Percentiles rank a stretch among this genome's conserved stretches.
Conservation (phyloP, 2,888 invertebrate species). For the Steromphala cineraria region DNA sequence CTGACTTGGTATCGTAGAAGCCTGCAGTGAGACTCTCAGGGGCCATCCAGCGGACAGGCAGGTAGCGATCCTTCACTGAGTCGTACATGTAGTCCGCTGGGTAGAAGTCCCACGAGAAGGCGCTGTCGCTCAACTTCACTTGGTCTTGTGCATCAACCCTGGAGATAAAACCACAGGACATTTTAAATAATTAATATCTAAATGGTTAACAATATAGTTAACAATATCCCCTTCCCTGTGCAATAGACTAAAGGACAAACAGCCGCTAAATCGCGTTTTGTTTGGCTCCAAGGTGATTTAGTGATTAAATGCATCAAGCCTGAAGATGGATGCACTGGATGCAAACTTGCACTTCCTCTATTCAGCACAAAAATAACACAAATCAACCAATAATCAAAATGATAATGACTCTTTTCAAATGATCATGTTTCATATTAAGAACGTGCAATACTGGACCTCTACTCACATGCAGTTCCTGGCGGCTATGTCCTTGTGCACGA, state of each 20-base stretch:
- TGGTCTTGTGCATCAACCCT: slow-evolving; percentile 51
- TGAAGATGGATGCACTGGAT: too few species aligned
- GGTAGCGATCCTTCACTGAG: slow-evolving; percentile 32
- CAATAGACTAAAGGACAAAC: too few species aligned
- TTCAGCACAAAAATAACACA: too few species aligned
- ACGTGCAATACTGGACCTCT: not conserved
- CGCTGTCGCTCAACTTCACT: slow-evolving; percentile 61
- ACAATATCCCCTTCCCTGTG: too few species aligned
- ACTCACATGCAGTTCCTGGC: slow-evolving; percentile 76
- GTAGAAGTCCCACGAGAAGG: slow-evolving; percentile 45
- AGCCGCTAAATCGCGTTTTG: too few species aligned
- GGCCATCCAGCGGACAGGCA: slow-evolving; percentile 76
- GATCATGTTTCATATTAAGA: not conserved
- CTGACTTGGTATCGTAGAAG: slow-evolving; percentile 65
- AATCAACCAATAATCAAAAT: not conserved
- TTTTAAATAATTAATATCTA: too few species aligned
- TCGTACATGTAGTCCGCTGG: slow-evolving; percentile 43
- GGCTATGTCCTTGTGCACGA: slow-evolving; percentile 76
- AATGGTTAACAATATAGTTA: too few species aligned
- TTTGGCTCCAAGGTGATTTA: too few species aligned
- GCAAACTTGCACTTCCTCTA: too few species aligned
- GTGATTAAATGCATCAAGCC: too few species aligned
- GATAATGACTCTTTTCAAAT: not conserved
- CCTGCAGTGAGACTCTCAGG: slow-evolving; percentile 68
- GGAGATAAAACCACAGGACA: too few species aligned